These are phyloP conservation scores for Erithacus rubecula DNA, from an alignment of 2,797 vertebrate genomes.

Conservation along the genomic window DNA sequence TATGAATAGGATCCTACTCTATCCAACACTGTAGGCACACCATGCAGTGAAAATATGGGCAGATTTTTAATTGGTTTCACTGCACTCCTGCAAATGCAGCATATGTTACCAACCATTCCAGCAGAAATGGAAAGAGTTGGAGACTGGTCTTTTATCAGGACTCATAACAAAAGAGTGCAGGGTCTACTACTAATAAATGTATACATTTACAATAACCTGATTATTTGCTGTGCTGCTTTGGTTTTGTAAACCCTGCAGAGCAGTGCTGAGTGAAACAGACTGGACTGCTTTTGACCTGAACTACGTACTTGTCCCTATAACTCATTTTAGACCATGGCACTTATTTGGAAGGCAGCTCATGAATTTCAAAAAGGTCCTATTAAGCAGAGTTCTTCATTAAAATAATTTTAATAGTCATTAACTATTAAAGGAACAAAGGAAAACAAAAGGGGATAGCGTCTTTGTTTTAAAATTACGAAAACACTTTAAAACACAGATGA, in stretches of 20 bases:
- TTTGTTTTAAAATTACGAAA: not conserved
- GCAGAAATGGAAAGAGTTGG: not conserved
- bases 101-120: not conserved
- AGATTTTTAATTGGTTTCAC: not conserved
- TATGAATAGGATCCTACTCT: not conserved
- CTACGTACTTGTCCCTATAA: not conserved
- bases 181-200: not conserved
- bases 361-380: not conserved
- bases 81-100: not conserved
- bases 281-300: not conserved
- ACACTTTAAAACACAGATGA: not conserved
- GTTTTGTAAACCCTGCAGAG: not conserved
- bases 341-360: not conserved
- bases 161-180: not conserved
- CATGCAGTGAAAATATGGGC: not conserved
- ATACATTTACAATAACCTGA: not conserved
- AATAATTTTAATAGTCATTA: not conserved
- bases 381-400: constrained; percentile 9
- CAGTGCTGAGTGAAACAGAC: not conserved
- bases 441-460: not conserved
- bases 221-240: not conserved
- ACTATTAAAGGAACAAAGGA: not conserved
- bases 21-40: not conserved
- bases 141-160: not conserved
- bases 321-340: not conserved